Base-by-base conservation (phyloP, 2,888 invertebrate species). In the Anoplius nigerrimus region DNA sequence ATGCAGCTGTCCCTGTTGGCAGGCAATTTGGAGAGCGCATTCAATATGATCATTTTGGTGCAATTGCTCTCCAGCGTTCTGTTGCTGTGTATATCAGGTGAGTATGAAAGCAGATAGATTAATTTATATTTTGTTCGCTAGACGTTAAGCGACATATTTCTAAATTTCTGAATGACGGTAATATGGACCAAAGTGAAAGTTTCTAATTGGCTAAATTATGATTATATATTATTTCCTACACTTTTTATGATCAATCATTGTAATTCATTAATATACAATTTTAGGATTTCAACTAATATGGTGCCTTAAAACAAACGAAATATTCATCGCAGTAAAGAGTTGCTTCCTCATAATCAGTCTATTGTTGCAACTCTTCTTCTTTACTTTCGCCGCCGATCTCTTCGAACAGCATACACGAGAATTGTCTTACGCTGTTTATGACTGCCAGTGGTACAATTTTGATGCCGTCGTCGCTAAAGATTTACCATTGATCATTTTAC, bases 291-390 rank as follows among this genome's bases (percentile, higher is more conserved):
- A 81, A 45, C 56, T 83, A 34, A 70, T 84, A 71, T 72, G 80
- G 24, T 72, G 75, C 2, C 46, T 83, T 54, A 74, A 74, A 18
- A 57, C 68, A 2, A 77, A 68, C 3, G 78, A 84, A 54, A 69
- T 66, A 11, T 57, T 78, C 13, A 74, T 75, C 4, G 74, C 74
- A 3, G 58, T 78, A 24, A 84, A 84, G 56, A 73, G 82, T 45
- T 59, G 68, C 11, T 59, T 81, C 0, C 66, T 81, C 5, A 76
- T 81, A 3, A 58, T 76, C 4, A 80, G 82, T 16, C 55, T 84
- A 45, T 67, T 83, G 59, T 71, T 79, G 6, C 84, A 84, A 62
- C 58, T 84, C 4, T 84, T n/a, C n/a, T n/a, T n/a, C n/a, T n/a
- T n/a, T n/a, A n/a, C n/a, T n/a, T n/a, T n/a, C n/a, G n/a, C n/a